phyloP scores from a whole-genome alignment of 1,140 invertebrate genomes.

The Drosophila auraria region DNA sequence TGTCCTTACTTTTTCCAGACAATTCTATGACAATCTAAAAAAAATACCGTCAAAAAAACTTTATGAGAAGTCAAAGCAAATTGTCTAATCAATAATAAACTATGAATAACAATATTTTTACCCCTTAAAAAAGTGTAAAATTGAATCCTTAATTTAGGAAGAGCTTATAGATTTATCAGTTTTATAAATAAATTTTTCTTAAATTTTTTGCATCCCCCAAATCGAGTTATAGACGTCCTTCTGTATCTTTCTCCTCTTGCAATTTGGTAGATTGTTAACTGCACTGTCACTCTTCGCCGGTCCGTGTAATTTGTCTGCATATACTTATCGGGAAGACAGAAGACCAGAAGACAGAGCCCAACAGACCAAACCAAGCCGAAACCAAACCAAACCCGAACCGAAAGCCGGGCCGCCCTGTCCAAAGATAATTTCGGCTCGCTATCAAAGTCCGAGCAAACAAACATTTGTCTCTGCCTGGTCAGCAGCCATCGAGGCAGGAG shows the following conservation, averaged over 20 bases:
- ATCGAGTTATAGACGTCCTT: not conserved
- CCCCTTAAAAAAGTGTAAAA: not conserved
- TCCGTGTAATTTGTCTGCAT: slow-evolving; percentile 64
- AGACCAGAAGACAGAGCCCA: slow-evolving; percentile 21
- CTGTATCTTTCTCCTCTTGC: slow-evolving; percentile 25
- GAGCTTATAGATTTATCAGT: not conserved
- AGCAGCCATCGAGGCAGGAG: slow-evolving; percentile 13
- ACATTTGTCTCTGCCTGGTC: slow-evolving; percentile 70
- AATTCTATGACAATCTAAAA: too few species aligned
- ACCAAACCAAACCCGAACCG: not conserved
- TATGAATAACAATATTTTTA: too few species aligned
- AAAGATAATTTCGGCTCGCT: slow-evolving; percentile 52
- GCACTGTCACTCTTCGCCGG: slow-evolving; percentile 41
- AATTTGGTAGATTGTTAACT: slow-evolving; percentile 39
- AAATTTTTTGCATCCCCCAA: accelerated
- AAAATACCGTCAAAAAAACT: too few species aligned
- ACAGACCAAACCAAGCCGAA: slow-evolving; percentile 11
- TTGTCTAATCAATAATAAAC: too few species aligned
- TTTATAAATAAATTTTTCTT: too few species aligned
- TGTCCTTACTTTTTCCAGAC: too few species aligned
- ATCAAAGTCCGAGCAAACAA: slow-evolving; percentile 69
- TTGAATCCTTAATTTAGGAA: accelerated
- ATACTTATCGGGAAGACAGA: slow-evolving; percentile 44
- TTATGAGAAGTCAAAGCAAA: too few species aligned
- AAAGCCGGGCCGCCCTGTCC: slow-evolving; percentile 8